Conservation (phyloP, 2,797 vertebrate species). For the Pampus argenteus region DNA sequence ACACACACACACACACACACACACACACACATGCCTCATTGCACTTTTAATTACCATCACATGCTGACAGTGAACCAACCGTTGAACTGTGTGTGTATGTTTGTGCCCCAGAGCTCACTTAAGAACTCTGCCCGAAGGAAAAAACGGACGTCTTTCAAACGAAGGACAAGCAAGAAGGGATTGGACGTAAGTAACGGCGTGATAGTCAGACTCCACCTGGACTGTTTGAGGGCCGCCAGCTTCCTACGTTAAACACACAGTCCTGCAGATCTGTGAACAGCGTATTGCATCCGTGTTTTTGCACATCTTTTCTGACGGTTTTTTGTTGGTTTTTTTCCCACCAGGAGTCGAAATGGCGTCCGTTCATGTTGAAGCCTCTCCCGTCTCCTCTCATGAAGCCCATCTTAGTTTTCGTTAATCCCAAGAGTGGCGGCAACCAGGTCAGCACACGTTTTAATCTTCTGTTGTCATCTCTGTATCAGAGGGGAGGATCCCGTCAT, state of each 20-base stretch:
- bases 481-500: background rate
- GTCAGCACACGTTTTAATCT: conserved; percentile 68
- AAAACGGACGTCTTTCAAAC: conserved; percentile 98
- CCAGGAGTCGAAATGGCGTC: conserved; percentile 95
- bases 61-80: conserved; percentile 63
- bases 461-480: background rate
- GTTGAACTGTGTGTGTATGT: conserved; percentile 38
- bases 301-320: background rate
- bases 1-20: conserved; percentile 29
- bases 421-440: conserved; percentile 99
- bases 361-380: conserved; percentile 96
- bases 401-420: conserved; percentile 97
- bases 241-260: too few relatives aligned
- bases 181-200: conserved; percentile 88
- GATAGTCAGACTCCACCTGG: background rate
- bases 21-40: conserved; percentile 52
- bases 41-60: conserved; percentile 73
- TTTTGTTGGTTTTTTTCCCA: background rate
- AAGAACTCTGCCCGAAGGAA: conserved; percentile 96
- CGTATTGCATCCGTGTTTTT: too few relatives aligned
- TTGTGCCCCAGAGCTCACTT: conserved; percentile 89
- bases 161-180: conserved; percentile 97
- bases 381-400: conserved; percentile 98
- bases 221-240: too few relatives aligned
- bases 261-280: too few relatives aligned